Base-by-base conservation (phyloP, 1,140 invertebrate genomes). In the Gonatopus flavifemur region DNA sequence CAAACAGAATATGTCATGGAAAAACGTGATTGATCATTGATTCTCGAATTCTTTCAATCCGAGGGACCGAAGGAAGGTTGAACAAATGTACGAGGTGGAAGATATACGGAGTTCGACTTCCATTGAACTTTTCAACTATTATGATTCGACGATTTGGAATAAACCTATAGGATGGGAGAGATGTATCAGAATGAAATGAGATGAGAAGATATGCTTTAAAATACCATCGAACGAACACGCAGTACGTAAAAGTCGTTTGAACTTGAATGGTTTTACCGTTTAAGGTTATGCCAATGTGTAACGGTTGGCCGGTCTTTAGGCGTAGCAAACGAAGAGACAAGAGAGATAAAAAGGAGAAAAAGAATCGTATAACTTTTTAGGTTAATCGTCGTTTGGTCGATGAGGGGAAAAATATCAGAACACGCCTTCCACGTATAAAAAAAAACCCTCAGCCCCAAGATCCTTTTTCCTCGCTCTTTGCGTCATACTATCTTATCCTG, bases 401-500 rank as follows among this genome's bases (percentile, higher is more conserved):
- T 48, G 57, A 60, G 53, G 54, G n/a, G n/a, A n/a, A n/a, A n/a
- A n/a, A n/a, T 59, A 62, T 62, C 52, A 44, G 53, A 40, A 35
- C 52, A 57, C 40, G 55, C 53, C 44, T 36, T 40, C 52, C 38
- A 43, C 50, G 47, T 52, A 64, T 53, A 61, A 64, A 60, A 47
- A 46, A 33, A 47, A 38, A 19, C 16, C 21, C 16, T n/a, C 5
- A 30, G 28, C 46, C 51, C 24, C 47, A 65, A 49, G 49, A 56
- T 62, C 55, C 62, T 62, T 30, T 38, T 41, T 49, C 40, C 37
- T 37, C 35, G 35, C 30, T 40, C 48, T 50, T 50, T 59, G 51
- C 52, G 59, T 64, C 62, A 64, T 64, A 62, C 59, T 55, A 59
- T 66, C 53, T 62, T 66, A 66, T 66, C 64, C 64, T 50, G 44